These are phyloP conservation scores for Pachliopta kotzebuea DNA, from an alignment of 2,888 invertebrate genomes.

Conservation along the genomic window DNA sequence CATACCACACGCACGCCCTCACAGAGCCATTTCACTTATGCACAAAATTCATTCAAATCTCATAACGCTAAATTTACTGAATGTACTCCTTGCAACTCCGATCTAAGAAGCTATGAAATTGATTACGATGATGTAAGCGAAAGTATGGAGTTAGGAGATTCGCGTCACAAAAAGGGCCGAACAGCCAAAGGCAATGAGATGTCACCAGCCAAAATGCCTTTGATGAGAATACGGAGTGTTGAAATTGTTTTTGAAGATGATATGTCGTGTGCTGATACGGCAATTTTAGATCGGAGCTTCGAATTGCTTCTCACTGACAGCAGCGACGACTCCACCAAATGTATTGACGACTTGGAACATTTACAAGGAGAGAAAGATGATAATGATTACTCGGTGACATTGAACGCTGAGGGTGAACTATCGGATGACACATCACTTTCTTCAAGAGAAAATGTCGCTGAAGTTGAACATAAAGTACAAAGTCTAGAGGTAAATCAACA, in stretches of 20 bases:
- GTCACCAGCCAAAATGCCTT: constrained; percentile 67
- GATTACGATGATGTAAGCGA: constrained; percentile 74
- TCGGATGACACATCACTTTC: constrained; percentile 65
- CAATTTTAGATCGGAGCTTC: constrained; percentile 58
- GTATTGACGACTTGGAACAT: constrained; percentile 63
- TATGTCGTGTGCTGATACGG: constrained; percentile 68
- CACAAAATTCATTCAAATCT: constrained; percentile 48
- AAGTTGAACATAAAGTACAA: constrained; percentile 22
- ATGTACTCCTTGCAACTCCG: constrained; percentile 63
- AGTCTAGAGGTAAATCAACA: constrained; percentile 28
- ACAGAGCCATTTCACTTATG: constrained; percentile 49
- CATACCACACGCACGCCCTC: constrained; percentile 72
- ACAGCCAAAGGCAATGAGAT: constrained; percentile 68
- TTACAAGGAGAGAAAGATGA: constrained; percentile 52
- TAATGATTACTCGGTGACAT: constrained; percentile 58
- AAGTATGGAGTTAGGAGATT: constrained; percentile 57
- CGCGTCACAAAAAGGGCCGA: constrained; percentile 49
- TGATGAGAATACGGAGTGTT: constrained; percentile 73
- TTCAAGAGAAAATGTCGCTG: constrained; percentile 39
- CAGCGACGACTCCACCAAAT: constrained; percentile 72
- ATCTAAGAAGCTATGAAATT: constrained; percentile 69
- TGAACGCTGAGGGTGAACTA: constrained; percentile 65
- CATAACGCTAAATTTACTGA: constrained; percentile 55
- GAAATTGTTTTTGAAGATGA: constrained; percentile 76
- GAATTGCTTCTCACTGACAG: constrained; percentile 62